A percentile compares a stretch with the other conserved stretches of the same genome.
Evolutionary conservation across 2,113 vertebrate species (phyloP).

Genomic region (Sinocyclocheilus anophthalmus): DNA sequence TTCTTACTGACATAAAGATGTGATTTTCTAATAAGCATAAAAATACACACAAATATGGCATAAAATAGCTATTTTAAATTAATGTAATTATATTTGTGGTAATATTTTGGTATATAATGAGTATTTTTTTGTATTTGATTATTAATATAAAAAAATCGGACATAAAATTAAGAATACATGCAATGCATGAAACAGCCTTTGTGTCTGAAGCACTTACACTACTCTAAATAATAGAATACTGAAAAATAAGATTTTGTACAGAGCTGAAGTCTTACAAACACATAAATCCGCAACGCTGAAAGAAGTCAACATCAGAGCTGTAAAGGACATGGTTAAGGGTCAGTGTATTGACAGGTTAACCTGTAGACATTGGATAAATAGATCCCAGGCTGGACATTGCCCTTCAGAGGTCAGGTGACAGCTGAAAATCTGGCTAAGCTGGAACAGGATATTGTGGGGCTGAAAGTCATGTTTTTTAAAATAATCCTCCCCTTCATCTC

Average conservation of each 20-base stretch:
- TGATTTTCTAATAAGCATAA: background rate
- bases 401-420: slow-evolving; percentile 25
- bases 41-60: background rate
- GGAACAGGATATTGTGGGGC: background rate
- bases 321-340: slow-evolving; percentile 23
- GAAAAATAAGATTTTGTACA: background rate
- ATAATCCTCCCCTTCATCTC: background rate
- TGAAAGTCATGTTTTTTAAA: slow-evolving; percentile 7
- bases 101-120: background rate
- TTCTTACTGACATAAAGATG: background rate
- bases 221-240: too few species aligned
- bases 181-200: background rate
- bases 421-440: background rate
- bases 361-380: slow-evolving; percentile 41
- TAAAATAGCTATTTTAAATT: background rate
- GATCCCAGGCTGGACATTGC: background rate
- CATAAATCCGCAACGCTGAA: background rate
- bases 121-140: background rate
- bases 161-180: background rate
- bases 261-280: background rate
- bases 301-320: slow-evolving; percentile 8
- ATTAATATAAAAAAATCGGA: too few species aligned
- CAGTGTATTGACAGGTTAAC: slow-evolving; percentile 22
- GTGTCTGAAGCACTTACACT: background rate
- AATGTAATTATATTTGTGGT: too few species aligned